Evolutionary conservation across 2,888 invertebrate genomes (phyloP).

Genomic region (Podabrus alpinus): DNA sequence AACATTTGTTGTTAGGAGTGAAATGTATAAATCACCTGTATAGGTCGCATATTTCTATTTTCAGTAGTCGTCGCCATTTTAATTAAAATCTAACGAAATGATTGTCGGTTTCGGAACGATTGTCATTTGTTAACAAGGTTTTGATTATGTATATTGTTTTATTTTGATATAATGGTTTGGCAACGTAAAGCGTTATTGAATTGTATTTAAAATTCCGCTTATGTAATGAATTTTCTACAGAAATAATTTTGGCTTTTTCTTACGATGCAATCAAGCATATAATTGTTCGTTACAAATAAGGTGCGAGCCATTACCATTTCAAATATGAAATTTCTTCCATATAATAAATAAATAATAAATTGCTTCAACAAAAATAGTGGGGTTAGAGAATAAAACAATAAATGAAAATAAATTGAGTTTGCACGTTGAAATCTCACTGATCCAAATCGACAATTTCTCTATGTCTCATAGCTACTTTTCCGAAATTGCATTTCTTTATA

Average conservation of each 20-base stretch:
- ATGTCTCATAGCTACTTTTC: slow-evolving; percentile 37
- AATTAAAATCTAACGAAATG: slow-evolving; percentile 46
- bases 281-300: neutral
- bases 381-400: slow-evolving; percentile 1
- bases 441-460: slow-evolving; percentile 43
- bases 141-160: slow-evolving; percentile 46
- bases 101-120: slow-evolving; percentile 42
- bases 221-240: slow-evolving; percentile 11
- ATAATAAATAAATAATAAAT: slow-evolving; percentile 3
- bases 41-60: slow-evolving; percentile 31
- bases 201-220: slow-evolving; percentile 19
- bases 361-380: neutral
- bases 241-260: neutral
- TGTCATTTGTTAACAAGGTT: slow-evolving; percentile 46
- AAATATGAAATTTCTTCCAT: neutral
- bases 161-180: slow-evolving; percentile 40
- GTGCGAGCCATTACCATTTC: neutral
- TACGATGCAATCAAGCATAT: neutral
- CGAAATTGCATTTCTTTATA: slow-evolving; percentile 35
- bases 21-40: slow-evolving; percentile 19
- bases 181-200: slow-evolving; percentile 26
- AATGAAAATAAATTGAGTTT: slow-evolving; percentile 29
- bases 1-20: neutral
- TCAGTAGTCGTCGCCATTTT: slow-evolving; percentile 39
- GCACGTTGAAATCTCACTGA: slow-evolving; percentile 34